A percentile compares a stretch with the other conserved stretches of the same genome.
Evolutionary conservation across 2,797 vertebrate genomes (phyloP).

Genomic region (Periophthalmus magnuspinnatus): DNA sequence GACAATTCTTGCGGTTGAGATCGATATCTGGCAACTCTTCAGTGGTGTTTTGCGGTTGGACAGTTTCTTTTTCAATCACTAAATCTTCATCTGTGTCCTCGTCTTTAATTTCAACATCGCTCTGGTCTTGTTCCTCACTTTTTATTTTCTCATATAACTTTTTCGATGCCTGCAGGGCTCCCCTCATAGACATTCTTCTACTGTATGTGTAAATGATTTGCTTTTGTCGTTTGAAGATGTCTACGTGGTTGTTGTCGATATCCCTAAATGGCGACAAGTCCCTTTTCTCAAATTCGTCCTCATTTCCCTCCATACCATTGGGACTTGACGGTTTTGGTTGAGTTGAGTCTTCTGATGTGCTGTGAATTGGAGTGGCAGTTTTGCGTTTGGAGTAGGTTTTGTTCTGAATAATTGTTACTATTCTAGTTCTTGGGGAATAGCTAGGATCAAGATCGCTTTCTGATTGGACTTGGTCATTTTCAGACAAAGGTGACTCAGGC

Average conservation of each 20-base stretch:
- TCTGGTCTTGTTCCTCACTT: constrained; percentile 56
- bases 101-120: constrained; percentile 74
- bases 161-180: constrained; percentile 70
- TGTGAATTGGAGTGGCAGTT: constrained; percentile 87
- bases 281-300: constrained; percentile 84
- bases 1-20: constrained; percentile 88
- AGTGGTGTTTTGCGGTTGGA: constrained; percentile 31
- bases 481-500: constrained; percentile 55
- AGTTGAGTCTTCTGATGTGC: constrained; percentile 91
- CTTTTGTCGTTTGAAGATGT: constrained; percentile 69
- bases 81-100: constrained; percentile 78
- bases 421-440: constrained; percentile 54
- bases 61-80: constrained; percentile 66
- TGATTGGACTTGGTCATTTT: constrained; percentile 67
- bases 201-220: constrained; percentile 73
- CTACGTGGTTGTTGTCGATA: constrained; percentile 56
- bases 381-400: constrained; percentile 81
- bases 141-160: constrained; percentile 73
- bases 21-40: constrained; percentile 85
- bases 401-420: constrained; percentile 77
- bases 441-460: constrained; percentile 63
- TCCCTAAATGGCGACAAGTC: constrained; percentile 84
- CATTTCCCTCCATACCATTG: constrained; percentile 84
- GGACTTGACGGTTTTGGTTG: constrained; percentile 89
- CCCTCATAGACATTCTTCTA: constrained; percentile 75